These are phyloP conservation scores for Lipophrys pholis DNA, from an alignment of 2,113 vertebrate species.

Conservation along the genomic window DNA sequence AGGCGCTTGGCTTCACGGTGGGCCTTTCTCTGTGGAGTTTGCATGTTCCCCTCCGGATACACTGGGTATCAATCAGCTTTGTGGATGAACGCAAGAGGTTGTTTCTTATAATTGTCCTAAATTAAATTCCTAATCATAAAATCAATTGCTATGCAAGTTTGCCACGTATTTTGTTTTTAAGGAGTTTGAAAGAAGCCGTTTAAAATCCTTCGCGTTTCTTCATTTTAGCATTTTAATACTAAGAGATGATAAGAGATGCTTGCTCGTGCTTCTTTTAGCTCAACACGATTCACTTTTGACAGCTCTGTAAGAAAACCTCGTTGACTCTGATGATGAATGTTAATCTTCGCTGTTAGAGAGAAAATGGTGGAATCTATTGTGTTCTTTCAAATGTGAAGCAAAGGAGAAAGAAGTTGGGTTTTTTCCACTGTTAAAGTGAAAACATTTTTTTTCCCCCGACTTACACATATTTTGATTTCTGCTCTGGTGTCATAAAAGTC, in stretches of 20 bases:
- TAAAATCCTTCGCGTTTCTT: slow-evolving; percentile 28
- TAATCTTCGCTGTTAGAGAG: slow-evolving; percentile 13
- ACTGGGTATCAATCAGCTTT: too few relatives aligned
- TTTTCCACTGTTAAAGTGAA: too few relatives aligned
- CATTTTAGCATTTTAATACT: slow-evolving; percentile 30
- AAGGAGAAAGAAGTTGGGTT: background rate
- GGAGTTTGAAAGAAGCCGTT: background rate
- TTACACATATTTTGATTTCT: too few relatives aligned
- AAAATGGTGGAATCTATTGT: background rate
- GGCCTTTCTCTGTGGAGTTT: too few relatives aligned
- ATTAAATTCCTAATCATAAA: too few relatives aligned
- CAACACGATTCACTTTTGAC: slow-evolving; percentile 28
- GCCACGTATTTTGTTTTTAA: slow-evolving; percentile 1
- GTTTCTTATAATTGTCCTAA: too few relatives aligned
- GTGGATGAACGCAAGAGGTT: too few relatives aligned
- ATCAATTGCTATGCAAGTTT: too few relatives aligned
- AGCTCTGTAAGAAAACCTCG: background rate
- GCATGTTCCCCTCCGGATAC: too few relatives aligned
- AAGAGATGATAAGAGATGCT: slow-evolving; percentile 26
- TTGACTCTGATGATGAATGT: background rate
- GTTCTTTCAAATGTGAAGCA: background rate
- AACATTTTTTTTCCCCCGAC: too few relatives aligned
- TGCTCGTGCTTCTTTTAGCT: slow-evolving; percentile 12
- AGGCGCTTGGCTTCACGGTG: too few relatives aligned
- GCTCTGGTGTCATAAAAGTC: too few relatives aligned